Percentiles rank a stretch among this genome's conserved stretches.
Evolutionary conservation across 2,113 vertebrate species (phyloP).

Genomic region (Ranitomeya variabilis): DNA sequence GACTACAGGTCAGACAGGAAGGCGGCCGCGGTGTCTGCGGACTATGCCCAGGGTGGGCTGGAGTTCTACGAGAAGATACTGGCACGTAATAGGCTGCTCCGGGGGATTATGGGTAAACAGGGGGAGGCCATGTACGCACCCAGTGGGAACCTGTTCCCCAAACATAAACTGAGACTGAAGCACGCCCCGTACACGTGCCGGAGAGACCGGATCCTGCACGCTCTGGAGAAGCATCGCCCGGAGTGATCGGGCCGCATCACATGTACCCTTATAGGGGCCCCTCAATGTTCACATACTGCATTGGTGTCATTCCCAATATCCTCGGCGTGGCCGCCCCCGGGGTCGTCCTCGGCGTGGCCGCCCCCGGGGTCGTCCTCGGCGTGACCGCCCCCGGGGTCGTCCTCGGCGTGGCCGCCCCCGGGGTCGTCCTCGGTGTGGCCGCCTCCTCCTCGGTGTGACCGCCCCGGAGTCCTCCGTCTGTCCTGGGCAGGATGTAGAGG

Average conservation of each 20-base stretch:
- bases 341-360: no score
- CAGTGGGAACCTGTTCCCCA: conserved; percentile 86
- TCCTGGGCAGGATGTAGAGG: no score
- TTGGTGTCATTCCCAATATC: no score
- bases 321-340: no score
- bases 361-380: no score
- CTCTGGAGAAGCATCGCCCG: conserved; percentile 44
- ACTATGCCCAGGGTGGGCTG: conserved; percentile 83
- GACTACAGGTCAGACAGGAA: conserved; percentile 80
- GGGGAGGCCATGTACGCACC: conserved; percentile 82
- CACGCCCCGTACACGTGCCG: conserved; percentile 86
- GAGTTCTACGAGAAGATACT: conserved; percentile 94
- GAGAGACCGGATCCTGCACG: conserved; percentile 75
- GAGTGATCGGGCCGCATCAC: not conserved
- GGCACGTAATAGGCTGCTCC: conserved; percentile 79
- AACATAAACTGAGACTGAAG: conserved; percentile 80
- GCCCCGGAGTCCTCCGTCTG: no score
- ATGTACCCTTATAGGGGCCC: no score
- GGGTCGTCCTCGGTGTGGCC: no score
- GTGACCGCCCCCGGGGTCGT: no score
- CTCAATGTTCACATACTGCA: no score
- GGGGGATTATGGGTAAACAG: conserved; percentile 79
- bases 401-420: no score
- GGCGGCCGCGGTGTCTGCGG: conserved; percentile 76
- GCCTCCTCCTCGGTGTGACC: no score